Evolutionary conservation across 2,113 vertebrate genomes (phyloP).

Genomic region (Toxotes chatareus): DNA sequence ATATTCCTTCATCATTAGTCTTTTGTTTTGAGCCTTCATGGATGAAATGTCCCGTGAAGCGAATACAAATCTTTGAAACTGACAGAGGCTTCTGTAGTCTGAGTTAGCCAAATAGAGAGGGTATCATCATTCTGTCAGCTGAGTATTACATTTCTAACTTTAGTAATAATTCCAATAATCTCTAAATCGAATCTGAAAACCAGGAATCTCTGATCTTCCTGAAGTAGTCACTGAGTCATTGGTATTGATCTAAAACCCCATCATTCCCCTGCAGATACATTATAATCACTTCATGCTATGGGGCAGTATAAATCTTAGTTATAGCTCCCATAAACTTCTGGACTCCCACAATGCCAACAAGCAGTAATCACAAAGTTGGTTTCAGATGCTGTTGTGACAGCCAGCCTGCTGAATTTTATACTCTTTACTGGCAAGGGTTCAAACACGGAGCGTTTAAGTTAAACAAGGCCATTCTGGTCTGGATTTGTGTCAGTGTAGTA

Average conservation of each 20-base stretch:
- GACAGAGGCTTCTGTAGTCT: too few species aligned
- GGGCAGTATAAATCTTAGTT: slow-evolving; percentile 41
- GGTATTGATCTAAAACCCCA: slow-evolving; percentile 45
- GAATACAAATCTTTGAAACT: too few species aligned
- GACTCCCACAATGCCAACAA: slow-evolving; percentile 42
- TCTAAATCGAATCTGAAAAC: slow-evolving; percentile 5
- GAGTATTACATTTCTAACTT: slow-evolving; percentile 10
- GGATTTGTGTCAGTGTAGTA: slow-evolving; percentile 24
- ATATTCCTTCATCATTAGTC: background rate
- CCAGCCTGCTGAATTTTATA: slow-evolving; percentile 23
- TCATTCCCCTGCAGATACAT: slow-evolving; percentile 42
- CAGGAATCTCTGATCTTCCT: slow-evolving; percentile 12
- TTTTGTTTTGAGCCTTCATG: background rate
- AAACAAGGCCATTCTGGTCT: slow-evolving; percentile 32
- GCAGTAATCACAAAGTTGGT: slow-evolving; percentile 40
- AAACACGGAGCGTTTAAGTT: background rate
- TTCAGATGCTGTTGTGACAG: slow-evolving; percentile 48
- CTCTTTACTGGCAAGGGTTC: slow-evolving; percentile 45
- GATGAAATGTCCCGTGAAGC: too few species aligned
- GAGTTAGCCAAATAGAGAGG: too few species aligned
- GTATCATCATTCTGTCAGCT: too few species aligned
- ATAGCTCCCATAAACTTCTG: slow-evolving; percentile 46
- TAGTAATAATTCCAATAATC: background rate
- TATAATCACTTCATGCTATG: slow-evolving; percentile 34
- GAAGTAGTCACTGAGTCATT: slow-evolving; percentile 21